Evolutionary conservation across 2,888 invertebrate genomes (phyloP), one percentile per base, ranked within the genome.

Genomic region (Stenoptilia bipunctidactyla): DNA sequence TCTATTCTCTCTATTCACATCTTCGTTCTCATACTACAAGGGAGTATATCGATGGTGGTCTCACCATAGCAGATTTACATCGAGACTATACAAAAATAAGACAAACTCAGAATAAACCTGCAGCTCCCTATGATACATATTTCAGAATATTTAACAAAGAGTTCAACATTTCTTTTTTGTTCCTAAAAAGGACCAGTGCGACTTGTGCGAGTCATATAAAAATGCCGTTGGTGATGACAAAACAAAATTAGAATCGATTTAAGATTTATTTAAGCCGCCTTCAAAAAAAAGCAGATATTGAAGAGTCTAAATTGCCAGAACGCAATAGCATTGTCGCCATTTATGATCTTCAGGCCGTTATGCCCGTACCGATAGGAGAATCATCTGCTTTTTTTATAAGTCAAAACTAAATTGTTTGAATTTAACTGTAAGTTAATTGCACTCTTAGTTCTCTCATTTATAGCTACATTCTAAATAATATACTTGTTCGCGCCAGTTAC

Each of bases 121-220:
- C 30, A 8, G 30, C 30, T 8, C 4, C 30, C 10, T 30, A 30
- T n/a, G 30, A 30, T 30, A 8, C 30, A 30, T 30, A 30, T n/a
- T 30, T 30, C 10, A 4, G 30, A 4, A 30, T 30, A 30, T 30
- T 30, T 30, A 30, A 30, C 10, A 30, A 4, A 10, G 30, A 30
- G n/a, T 30, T 30, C 10, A 43, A 43, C 25, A 40, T 43, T 35
- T 34, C 27, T n/a, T 39, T 34, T 39, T 34, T 20, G 13, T 33
- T 5, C 15, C 41, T 15, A 42, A 42, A 36, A 45, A 45, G 39
- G 45, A 45, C 34, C 40, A 38, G 14, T 45, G 43, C 13, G 40
- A 43, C 40, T 2, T 41, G 15, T 45, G 45, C 25, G 41, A 41
- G 36, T 15, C 14, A 27, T 45, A 39, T 40, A 42, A 46, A 44